phyloP scores from a whole-genome alignment of 2,113 vertebrate species.

The Suncus etruscus region DNA sequence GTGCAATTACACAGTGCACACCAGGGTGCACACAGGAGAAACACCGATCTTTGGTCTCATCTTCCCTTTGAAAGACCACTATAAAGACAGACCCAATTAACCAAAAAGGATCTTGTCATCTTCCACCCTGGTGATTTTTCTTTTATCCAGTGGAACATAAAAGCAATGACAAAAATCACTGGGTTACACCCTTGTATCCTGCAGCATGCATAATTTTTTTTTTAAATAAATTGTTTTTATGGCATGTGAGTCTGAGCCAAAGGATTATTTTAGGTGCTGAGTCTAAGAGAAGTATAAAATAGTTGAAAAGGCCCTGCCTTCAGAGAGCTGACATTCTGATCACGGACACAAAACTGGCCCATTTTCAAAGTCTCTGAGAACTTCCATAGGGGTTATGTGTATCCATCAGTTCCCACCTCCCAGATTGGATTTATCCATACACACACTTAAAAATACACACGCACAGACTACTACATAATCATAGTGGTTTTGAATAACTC shows the following conservation, averaged over 20 bases:
- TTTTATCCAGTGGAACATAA: background rate
- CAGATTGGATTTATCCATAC: background rate
- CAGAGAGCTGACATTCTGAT: background rate
- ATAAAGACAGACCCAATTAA: background rate
- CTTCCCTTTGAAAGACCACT: background rate
- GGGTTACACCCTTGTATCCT: background rate
- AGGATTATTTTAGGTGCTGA: background rate
- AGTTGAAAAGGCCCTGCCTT: background rate
- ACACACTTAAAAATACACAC: background rate
- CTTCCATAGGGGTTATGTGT: background rate
- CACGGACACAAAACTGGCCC: background rate
- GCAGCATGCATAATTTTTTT: constrained; percentile 2
- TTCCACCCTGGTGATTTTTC: constrained; percentile 3
- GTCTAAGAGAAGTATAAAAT: background rate
- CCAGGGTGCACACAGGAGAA: too few relatives aligned
- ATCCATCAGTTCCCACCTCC: background rate
- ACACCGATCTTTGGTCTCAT: background rate
- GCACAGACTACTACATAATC: background rate
- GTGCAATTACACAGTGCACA: background rate
- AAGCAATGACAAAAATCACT: background rate
- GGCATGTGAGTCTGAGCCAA: background rate
- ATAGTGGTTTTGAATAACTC: background rate
- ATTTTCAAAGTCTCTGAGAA: background rate
- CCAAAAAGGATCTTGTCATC: background rate
- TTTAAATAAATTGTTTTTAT: background rate